Conservation (phyloP, 2,888 invertebrate species). For the Stratiomys singularior region DNA sequence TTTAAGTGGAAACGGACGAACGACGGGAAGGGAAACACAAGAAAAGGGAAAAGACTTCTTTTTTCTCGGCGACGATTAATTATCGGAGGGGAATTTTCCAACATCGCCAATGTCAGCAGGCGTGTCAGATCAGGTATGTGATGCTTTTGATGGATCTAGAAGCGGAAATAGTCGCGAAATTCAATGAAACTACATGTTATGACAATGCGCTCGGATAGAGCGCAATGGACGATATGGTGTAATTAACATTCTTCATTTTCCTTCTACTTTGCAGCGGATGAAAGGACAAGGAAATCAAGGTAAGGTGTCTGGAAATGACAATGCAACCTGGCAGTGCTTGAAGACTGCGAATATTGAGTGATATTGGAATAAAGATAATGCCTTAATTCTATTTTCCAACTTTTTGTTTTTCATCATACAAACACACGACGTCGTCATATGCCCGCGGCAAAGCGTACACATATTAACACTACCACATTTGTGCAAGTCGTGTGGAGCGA, state of each 20-base stretch:
- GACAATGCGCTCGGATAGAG: neutral
- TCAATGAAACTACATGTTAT: conserved; percentile 3
- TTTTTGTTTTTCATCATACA: conserved; percentile 35
- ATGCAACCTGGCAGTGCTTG: neutral
- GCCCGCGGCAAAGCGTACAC: conserved; percentile 14
- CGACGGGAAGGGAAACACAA: conserved; percentile 45
- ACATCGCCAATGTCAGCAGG: conserved; percentile 86
- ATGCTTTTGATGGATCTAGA: conserved; percentile 17
- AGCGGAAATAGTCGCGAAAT: conserved; percentile 18
- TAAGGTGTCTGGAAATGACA: conserved; percentile 61
- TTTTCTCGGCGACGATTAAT: conserved; percentile 47
- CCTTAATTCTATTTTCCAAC: conserved; percentile 9
- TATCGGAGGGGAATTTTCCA: conserved; percentile 50
- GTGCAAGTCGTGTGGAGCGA: conserved; percentile 18
- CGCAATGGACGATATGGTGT: conserved; percentile 18
- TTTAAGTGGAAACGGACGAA: conserved; percentile 33
- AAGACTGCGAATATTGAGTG: neutral
- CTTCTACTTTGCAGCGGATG: conserved; percentile 80
- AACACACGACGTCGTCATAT: conserved; percentile 4
- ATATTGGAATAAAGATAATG: neutral
- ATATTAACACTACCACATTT: conserved; percentile 24
- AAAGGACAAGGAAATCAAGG: conserved; percentile 89
- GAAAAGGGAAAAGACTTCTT: conserved; percentile 9
- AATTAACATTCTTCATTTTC: conserved; percentile 63
- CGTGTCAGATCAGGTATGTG: conserved; percentile 87